These are phyloP conservation scores for Bothrops jararaca DNA, from an alignment of 2,113 vertebrate species.

Conservation along the genomic window DNA sequence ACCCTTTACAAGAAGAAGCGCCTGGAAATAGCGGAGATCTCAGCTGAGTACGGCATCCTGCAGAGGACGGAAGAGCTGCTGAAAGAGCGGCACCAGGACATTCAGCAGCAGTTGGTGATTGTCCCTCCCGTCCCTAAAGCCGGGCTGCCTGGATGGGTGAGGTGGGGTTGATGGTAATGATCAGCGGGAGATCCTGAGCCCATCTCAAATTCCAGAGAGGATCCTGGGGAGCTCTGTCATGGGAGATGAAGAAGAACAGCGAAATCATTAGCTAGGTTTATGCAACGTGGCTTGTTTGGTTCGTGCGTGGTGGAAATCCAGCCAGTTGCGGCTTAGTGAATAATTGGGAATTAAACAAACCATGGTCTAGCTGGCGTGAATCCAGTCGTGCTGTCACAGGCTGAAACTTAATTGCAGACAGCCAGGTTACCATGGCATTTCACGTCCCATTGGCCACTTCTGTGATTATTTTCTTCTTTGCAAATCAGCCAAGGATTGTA, in stretches of 20 bases:
- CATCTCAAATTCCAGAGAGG: background rate
- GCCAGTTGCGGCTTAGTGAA: background rate
- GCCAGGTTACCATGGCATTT: background rate
- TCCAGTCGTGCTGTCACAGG: background rate
- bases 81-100: conserved; percentile 76
- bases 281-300: background rate
- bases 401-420: background rate
- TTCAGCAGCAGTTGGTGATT: conserved; percentile 89
- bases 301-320: background rate
- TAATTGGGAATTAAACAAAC: background rate
- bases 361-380: background rate
- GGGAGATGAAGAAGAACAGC: no score
- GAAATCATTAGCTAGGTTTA: background rate
- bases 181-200: background rate
- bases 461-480: background rate
- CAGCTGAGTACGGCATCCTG: conserved; percentile 86
- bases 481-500: background rate
- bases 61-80: conserved; percentile 92
- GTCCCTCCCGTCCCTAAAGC: background rate
- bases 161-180: background rate
- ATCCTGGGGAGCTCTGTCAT: no score
- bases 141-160: background rate
- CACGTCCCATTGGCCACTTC: background rate
- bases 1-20: conserved; percentile 87
- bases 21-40: conserved; percentile 83